Conservation (phyloP, 2,113 vertebrate genomes). For the Aptenodytes patagonicus region DNA sequence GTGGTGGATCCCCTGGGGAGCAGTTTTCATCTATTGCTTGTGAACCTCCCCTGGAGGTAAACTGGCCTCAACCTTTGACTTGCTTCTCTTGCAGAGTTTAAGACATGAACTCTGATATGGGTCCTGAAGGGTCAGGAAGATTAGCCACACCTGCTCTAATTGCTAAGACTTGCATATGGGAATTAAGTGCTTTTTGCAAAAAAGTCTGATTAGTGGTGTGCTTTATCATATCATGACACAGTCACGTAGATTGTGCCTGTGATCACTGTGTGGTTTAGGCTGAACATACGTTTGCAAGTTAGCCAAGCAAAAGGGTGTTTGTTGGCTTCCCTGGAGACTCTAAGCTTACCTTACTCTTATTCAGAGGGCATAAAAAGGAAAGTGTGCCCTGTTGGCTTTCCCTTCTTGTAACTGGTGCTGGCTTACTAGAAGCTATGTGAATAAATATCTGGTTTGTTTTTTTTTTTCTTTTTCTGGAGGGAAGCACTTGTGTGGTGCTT, state of each 20-base stretch:
- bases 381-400: not conserved
- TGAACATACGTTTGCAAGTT: not conserved
- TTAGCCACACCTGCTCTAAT: not conserved
- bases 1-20: not conserved
- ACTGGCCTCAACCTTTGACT: not conserved
- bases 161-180: not conserved
- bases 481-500: fast-evolving
- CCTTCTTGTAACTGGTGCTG: not conserved
- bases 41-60: not conserved
- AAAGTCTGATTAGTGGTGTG: not conserved
- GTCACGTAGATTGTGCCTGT: not conserved
- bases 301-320: not conserved
- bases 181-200: not conserved
- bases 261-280: not conserved
- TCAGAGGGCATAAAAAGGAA: not conserved
- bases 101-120: fast-evolving
- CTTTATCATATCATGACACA: not conserved
- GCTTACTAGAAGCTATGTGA: not conserved
- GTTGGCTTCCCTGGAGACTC: not conserved
- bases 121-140: not conserved
- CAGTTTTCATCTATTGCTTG: not conserved
- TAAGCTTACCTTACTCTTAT: not conserved
- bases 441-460: not conserved
- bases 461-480: not conserved
- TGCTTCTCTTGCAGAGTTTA: not conserved